Evolutionary conservation across 1,140 invertebrate genomes (phyloP).

Genomic region (Achatina immaculata): DNA sequence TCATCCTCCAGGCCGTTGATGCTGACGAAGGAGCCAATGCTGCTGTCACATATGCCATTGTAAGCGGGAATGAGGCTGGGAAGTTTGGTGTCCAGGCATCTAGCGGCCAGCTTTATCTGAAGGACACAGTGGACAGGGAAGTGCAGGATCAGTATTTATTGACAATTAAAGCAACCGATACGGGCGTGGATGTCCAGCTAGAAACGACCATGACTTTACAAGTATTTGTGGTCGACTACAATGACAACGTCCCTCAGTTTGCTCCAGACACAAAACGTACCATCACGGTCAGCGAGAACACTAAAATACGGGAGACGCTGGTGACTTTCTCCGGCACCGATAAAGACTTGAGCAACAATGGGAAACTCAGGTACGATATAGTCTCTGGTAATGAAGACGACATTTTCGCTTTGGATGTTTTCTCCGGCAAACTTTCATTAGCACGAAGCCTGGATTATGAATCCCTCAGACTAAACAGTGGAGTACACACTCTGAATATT

Average conservation of each 20-base stretch:
- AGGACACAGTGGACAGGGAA: slow-evolving; percentile 86
- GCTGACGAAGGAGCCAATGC: slow-evolving; percentile 78
- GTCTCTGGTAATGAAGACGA: slow-evolving; percentile 93
- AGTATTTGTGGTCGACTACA: slow-evolving; percentile 84
- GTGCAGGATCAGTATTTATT: slow-evolving; percentile 67
- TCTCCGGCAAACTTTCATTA: slow-evolving; percentile 86
- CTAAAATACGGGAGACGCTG: slow-evolving; percentile 52
- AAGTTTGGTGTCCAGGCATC: slow-evolving; percentile 59
- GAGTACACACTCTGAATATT: slow-evolving; percentile 83
- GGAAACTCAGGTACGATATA: slow-evolving; percentile 81
- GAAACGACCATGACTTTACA: slow-evolving; percentile 80
- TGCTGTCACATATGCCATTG: slow-evolving; percentile 79
- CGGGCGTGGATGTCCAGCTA: slow-evolving; percentile 78
- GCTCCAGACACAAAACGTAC: slow-evolving; percentile 23
- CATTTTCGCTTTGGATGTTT: slow-evolving; percentile 84
- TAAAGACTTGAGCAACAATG: slow-evolving; percentile 74
- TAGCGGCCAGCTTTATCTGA: slow-evolving; percentile 63
- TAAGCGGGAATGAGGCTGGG: slow-evolving; percentile 81
- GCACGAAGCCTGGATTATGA: slow-evolving; percentile 90
- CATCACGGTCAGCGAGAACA: slow-evolving; percentile 50
- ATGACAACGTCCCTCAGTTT: slow-evolving; percentile 87
- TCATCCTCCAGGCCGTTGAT: slow-evolving; percentile 84
- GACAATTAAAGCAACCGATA: slow-evolving; percentile 81
- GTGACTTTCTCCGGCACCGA: slow-evolving; percentile 64
- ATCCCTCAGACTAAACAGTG: slow-evolving; percentile 85